Evolutionary conservation across 2,113 vertebrate species (phyloP).

Genomic region (Apteryx owenii): DNA sequence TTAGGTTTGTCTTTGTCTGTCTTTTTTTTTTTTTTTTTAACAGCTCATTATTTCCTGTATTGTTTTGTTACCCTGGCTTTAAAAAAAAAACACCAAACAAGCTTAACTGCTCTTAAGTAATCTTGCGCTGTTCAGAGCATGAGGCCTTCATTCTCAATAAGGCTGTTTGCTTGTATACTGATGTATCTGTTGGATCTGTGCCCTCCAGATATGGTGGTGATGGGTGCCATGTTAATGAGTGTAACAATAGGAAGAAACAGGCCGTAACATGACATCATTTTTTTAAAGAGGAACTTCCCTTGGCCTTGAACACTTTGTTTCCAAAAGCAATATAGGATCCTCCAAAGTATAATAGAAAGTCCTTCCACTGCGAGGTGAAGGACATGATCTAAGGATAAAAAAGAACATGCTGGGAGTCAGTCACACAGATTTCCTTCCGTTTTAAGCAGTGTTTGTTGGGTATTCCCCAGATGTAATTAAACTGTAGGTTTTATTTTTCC

Average conservation of each 20-base stretch:
- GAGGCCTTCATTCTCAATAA: not conserved
- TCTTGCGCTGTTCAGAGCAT: rapidly evolving
- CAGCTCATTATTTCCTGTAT: not conserved
- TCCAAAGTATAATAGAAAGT: not conserved
- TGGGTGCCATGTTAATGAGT: not conserved
- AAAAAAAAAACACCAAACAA: no score
- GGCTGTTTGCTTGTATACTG: not conserved
- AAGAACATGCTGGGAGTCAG: not conserved
- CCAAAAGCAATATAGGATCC: not conserved
- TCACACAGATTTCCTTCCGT: not conserved
- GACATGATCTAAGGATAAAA: not conserved
- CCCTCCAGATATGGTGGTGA: not conserved
- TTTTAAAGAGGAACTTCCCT: not conserved
- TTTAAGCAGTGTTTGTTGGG: not conserved
- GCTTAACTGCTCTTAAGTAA: not conserved
- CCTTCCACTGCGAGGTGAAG: not conserved
- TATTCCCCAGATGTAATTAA: not conserved
- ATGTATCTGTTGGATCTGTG: not conserved
- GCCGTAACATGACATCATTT: not conserved
- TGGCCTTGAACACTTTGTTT: not conserved
- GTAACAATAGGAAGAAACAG: conserved; percentile 14
- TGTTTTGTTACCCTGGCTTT: not conserved
- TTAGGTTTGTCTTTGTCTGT: not conserved
- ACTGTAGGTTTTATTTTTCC: not conserved
- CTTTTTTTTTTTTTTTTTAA: not conserved